These are phyloP conservation scores for Drosophila leontia DNA, from an alignment of 1,140 invertebrate species.

Conservation along the genomic window DNA sequence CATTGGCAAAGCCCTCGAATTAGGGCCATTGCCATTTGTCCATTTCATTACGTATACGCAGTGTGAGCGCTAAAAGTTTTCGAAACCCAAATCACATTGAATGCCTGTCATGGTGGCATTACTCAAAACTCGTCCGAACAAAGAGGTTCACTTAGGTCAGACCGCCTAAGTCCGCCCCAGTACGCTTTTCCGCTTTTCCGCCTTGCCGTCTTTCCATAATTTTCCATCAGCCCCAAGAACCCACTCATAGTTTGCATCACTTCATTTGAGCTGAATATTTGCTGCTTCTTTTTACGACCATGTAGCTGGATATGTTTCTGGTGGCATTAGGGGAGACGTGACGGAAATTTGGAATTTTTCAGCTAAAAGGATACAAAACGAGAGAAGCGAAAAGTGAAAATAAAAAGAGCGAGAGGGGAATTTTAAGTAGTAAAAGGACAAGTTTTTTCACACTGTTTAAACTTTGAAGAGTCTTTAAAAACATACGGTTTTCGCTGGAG, in stretches of 20 bases:
- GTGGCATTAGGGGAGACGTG: slow-evolving; percentile 34
- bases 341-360: slow-evolving; percentile 26
- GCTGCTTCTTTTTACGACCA: slow-evolving; percentile 32
- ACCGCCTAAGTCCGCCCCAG: background rate
- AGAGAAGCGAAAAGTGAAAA: slow-evolving; percentile 19
- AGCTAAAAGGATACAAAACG: slow-evolving; percentile 35
- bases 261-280: slow-evolving; percentile 14
- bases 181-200: background rate
- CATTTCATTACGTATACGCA: slow-evolving; percentile 39
- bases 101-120: slow-evolving; percentile 48
- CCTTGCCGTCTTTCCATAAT: slow-evolving; percentile 28
- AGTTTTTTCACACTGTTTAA: background rate
- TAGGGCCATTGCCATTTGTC: slow-evolving; percentile 37
- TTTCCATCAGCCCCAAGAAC: slow-evolving; percentile 4
- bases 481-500: background rate
- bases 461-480: background rate
- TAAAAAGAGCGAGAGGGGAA: background rate
- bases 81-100: slow-evolving; percentile 43
- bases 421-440: slow-evolving; percentile 1
- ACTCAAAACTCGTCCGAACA: slow-evolving; percentile 38
- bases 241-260: slow-evolving; percentile 38
- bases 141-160: slow-evolving; percentile 55
- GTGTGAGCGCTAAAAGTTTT: slow-evolving; percentile 36
- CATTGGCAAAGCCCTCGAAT: slow-evolving; percentile 22
- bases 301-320: slow-evolving; percentile 29